phyloP scores from a whole-genome alignment of 2,888 invertebrate species.

The Achlya flavicornis region DNA sequence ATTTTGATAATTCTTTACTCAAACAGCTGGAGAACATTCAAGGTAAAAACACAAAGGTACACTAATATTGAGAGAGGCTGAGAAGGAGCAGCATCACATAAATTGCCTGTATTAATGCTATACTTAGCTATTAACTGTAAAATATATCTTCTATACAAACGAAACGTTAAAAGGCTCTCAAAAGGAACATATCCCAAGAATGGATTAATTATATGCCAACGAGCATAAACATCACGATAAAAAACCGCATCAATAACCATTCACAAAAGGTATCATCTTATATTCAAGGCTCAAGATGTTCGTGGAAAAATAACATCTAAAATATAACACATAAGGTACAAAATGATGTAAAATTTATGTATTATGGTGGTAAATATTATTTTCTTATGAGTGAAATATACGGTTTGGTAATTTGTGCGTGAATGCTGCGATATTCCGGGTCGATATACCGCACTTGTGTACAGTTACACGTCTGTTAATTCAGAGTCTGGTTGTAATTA shows the following conservation, averaged over 20 bases:
- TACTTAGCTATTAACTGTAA: not conserved
- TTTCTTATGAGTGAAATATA: conserved; percentile 36
- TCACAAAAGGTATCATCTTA: conserved; percentile 37
- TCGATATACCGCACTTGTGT: not conserved
- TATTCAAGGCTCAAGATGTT: conserved; percentile 21
- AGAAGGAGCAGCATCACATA: not conserved
- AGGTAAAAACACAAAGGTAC: not conserved
- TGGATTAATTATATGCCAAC: conserved; percentile 34
- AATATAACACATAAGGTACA: conserved; percentile 33
- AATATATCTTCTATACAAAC: conserved; percentile 24
- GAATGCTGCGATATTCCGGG: conserved; percentile 10
- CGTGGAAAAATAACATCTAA: conserved; percentile 28
- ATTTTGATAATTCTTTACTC: too few species aligned
- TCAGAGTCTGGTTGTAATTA: too few species aligned
- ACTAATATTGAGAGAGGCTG: too few species aligned
- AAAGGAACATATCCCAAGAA: conserved; percentile 31
- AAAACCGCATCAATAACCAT: conserved; percentile 48
- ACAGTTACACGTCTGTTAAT: too few species aligned
- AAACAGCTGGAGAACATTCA: too few species aligned
- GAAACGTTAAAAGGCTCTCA: conserved; percentile 42
- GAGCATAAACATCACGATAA: conserved; percentile 34
- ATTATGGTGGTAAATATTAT: conserved; percentile 44
- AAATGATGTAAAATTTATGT: conserved; percentile 36
- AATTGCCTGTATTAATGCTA: not conserved
- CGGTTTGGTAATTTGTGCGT: conserved; percentile 16